phyloP scores from a whole-genome alignment of 2,113 vertebrate genomes.

The Rutilus rutilus region DNA sequence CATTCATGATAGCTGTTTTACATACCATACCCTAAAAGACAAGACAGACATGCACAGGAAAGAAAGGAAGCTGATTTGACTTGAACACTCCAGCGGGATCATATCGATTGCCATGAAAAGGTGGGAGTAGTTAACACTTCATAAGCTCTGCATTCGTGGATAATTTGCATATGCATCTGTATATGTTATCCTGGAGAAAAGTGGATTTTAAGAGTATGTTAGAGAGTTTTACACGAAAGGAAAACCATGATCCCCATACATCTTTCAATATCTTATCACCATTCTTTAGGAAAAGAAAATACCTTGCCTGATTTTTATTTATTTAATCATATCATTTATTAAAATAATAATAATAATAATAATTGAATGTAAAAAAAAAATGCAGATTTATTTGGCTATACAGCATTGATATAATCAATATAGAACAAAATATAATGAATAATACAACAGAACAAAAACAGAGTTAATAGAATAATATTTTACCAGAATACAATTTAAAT shows the following conservation, averaged over 20 bases:
- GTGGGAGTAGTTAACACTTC: constrained; percentile 12
- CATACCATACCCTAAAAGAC: neutral
- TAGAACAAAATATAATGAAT: neutral
- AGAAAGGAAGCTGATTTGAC: constrained; percentile 21
- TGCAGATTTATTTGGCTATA: too few species aligned
- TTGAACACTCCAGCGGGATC: neutral
- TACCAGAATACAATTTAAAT: neutral
- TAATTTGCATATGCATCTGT: neutral
- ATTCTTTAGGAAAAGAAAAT: neutral
- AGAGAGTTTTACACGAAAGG: neutral
- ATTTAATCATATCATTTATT: too few species aligned
- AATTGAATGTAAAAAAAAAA: too few species aligned
- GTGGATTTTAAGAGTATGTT: neutral
- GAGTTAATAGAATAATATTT: neutral
- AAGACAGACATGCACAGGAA: constrained; percentile 5
- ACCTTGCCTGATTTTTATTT: neutral
- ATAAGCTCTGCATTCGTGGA: neutral
- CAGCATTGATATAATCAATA: too few species aligned
- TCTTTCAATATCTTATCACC: neutral
- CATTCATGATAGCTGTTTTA: constrained; percentile 30
- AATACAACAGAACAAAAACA: too few species aligned
- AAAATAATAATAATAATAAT: too few species aligned
- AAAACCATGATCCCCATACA: neutral
- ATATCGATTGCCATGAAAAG: neutral
- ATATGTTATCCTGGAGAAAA: neutral